Evolutionary conservation across 1,140 invertebrate species (phyloP).

Genomic region (Cydia strobilella): DNA sequence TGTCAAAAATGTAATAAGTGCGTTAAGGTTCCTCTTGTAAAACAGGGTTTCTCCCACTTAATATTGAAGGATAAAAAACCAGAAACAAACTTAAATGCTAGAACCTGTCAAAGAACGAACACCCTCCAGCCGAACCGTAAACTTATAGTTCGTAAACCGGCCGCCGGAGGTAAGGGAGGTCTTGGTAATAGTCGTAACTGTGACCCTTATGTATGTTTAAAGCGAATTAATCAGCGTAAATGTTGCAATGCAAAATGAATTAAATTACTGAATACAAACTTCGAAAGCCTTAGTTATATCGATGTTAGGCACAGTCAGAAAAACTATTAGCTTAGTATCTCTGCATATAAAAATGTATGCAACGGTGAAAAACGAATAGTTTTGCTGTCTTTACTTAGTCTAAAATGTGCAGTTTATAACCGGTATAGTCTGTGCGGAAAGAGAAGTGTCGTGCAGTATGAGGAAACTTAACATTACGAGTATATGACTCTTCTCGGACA

Average conservation of each 20-base stretch:
- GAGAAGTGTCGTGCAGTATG: too few species aligned
- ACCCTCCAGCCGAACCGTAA: background rate
- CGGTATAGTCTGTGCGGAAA: too few species aligned
- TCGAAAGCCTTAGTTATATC: too few species aligned
- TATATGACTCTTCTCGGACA: too few species aligned
- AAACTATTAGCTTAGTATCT: too few species aligned
- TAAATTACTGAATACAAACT: too few species aligned
- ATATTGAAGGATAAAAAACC: background rate
- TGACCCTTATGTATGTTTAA: conserved; percentile 4
- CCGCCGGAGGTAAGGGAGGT: background rate
- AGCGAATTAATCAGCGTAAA: background rate
- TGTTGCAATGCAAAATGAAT: background rate
- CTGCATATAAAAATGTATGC: too few species aligned
- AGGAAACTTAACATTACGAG: too few species aligned
- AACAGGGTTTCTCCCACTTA: background rate
- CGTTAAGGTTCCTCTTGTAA: background rate
- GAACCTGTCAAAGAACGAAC: background rate
- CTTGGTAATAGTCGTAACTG: background rate
- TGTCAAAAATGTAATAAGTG: conserved; percentile 8
- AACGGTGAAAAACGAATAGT: too few species aligned
- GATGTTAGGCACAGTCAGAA: too few species aligned
- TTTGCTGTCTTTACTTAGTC: too few species aligned
- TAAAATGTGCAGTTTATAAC: background rate
- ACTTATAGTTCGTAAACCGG: background rate
- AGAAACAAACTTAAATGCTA: background rate